Percentiles rank a stretch among this genome's conserved stretches.
These are phyloP conservation scores for Zaprionus taronus DNA, from an alignment of 1,140 invertebrate genomes.

Conservation along the genomic window DNA sequence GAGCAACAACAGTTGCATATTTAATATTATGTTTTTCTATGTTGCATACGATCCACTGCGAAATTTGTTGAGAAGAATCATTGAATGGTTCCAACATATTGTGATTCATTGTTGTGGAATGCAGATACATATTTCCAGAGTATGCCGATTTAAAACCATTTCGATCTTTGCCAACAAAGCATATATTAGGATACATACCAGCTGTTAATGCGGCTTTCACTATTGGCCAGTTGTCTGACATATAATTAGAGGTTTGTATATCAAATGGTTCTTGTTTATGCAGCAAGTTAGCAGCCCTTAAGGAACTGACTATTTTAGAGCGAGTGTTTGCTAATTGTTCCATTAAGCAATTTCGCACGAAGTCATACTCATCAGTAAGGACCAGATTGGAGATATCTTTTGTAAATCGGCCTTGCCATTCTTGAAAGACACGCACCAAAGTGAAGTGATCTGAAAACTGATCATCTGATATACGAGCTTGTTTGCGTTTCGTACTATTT, in stretches of 20 bases:
- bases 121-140: constrained; percentile 43
- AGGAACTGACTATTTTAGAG: constrained; percentile 92
- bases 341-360: constrained; percentile 67
- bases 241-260: constrained; percentile 91
- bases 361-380: constrained; percentile 68
- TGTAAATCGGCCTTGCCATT: constrained; percentile 88
- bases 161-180: constrained; percentile 84
- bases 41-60: constrained; percentile 94
- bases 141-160: constrained; percentile 53
- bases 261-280: constrained; percentile 90
- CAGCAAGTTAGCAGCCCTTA: constrained; percentile 94
- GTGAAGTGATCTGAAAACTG: constrained; percentile 97
- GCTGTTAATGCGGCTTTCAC: constrained; percentile 95
- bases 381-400: constrained; percentile 39
- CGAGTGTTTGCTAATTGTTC: constrained; percentile 84
- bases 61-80: constrained; percentile 85
- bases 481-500: constrained; percentile 84
- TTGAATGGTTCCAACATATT: constrained; percentile 73
- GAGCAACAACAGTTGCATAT: constrained; percentile 91
- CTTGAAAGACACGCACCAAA: constrained; percentile 93
- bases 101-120: constrained; percentile 88
- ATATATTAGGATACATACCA: constrained; percentile 95
- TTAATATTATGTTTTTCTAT: constrained; percentile 91
- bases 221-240: constrained; percentile 95
- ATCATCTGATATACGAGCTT: constrained; percentile 90